Evolutionary conservation across 2,113 vertebrate species (phyloP).

Genomic region (Odocoileus hemionus): DNA sequence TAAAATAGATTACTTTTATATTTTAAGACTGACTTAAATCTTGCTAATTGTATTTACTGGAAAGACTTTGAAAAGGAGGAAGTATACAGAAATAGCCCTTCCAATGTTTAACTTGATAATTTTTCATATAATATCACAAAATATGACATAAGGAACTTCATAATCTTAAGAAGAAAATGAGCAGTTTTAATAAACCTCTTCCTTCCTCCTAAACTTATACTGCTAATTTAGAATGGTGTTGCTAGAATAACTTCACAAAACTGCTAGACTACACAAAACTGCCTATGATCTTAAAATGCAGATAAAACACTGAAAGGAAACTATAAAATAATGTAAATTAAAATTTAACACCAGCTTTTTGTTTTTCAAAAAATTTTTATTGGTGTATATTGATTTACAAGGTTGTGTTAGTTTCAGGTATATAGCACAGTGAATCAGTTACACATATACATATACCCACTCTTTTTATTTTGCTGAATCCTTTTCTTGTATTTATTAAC

Average conservation of each 20-base stretch:
- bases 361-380: neutral
- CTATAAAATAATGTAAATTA: neutral
- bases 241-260: neutral
- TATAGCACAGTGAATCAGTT: neutral
- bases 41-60: conserved; percentile 2
- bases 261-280: neutral
- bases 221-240: neutral
- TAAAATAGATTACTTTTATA: neutral
- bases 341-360: conserved; percentile 1
- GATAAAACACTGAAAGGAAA: neutral
- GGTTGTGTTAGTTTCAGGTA: neutral
- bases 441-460: neutral
- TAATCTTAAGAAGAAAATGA: conserved; percentile 10
- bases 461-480: neutral
- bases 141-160: neutral
- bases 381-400: neutral
- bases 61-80: conserved; percentile 7
- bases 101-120: conserved; percentile 4
- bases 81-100: conserved; percentile 8
- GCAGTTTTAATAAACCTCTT: neutral
- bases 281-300: too few relatives aligned
- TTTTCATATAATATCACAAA: neutral
- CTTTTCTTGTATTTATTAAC: neutral
- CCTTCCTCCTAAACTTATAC: neutral
- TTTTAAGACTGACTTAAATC: conserved; percentile 30